Percentiles rank a stretch among this genome's conserved stretches.
These are phyloP conservation scores for Taenaris catops DNA, from an alignment of 2,888 invertebrate species.

Conservation along the genomic window DNA sequence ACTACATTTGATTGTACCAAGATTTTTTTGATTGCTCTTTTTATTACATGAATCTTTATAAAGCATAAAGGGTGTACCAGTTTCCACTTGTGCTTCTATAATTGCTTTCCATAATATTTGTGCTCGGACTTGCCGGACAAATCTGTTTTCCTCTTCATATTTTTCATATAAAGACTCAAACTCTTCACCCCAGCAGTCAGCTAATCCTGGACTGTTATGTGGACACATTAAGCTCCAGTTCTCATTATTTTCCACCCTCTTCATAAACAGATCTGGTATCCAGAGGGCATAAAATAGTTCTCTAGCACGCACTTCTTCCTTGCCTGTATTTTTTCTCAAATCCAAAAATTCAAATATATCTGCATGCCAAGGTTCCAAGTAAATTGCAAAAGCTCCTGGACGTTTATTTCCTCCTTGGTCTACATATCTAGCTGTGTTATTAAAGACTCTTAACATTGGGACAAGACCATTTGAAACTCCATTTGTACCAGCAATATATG, in stretches of 20 bases:
- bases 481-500: constrained; percentile 95
- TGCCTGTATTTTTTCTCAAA: constrained; percentile 96
- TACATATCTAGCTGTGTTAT: constrained; percentile 97
- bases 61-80: constrained; percentile 98
- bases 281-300: constrained; percentile 98
- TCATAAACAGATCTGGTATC: constrained; percentile 99
- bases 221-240: constrained; percentile 99
- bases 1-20: constrained; percentile 98
- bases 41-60: constrained; percentile 98
- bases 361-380: constrained; percentile 99
- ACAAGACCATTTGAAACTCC: constrained; percentile 97
- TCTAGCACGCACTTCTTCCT: constrained; percentile 95
- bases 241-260: constrained; percentile 90
- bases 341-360: constrained; percentile 98
- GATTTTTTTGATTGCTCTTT: constrained; percentile 98
- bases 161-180: constrained; percentile 93
- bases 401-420: constrained; percentile 99
- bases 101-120: constrained; percentile 96
- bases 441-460: constrained; percentile 97
- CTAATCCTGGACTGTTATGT: constrained; percentile 92
- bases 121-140: constrained; percentile 85
- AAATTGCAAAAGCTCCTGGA: constrained; percentile 98
- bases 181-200: constrained; percentile 96
- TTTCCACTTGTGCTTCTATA: constrained; percentile 97
- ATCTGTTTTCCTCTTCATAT: constrained; percentile 91